Evolutionary conservation across 2,113 vertebrate species (phyloP).

Genomic region (Pica pica): DNA sequence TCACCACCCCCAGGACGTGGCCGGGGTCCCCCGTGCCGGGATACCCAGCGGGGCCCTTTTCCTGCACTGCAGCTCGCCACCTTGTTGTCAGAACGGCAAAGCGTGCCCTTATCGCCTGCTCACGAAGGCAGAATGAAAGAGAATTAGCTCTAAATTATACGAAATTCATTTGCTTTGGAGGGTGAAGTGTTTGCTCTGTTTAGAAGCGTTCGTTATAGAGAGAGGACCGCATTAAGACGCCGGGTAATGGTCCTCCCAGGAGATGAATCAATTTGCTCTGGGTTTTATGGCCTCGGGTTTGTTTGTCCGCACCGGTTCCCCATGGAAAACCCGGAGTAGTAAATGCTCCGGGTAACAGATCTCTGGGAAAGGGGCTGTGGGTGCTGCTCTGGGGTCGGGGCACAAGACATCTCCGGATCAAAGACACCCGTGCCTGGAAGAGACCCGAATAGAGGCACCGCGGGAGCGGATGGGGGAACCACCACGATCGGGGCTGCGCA

Average conservation of each 20-base stretch:
- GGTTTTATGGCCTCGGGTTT: slow-evolving; percentile 72
- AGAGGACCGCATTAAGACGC: slow-evolving; percentile 68
- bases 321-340: slow-evolving; percentile 18
- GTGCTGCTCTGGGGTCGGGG: background rate
- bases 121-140: slow-evolving; percentile 73
- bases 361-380: background rate
- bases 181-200: slow-evolving; percentile 70
- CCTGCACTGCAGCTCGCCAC: background rate
- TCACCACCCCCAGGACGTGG: rapidly evolving
- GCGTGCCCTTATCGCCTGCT: slow-evolving; percentile 72
- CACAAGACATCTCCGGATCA: background rate
- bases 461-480: rapidly evolving
- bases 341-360: background rate
- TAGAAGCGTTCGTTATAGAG: slow-evolving; percentile 44
- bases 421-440: background rate
- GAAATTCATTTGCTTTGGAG: slow-evolving; percentile 77
- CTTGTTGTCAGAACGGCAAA: slow-evolving; percentile 58
- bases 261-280: slow-evolving; percentile 74
- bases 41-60: slow-evolving; percentile 8
- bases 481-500: rapidly evolving
- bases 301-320: slow-evolving; percentile 33
- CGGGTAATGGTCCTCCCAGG: slow-evolving; percentile 70
- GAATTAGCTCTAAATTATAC: slow-evolving; percentile 77
- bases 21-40: background rate
- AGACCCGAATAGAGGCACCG: background rate